These are phyloP conservation scores for Caenorhabditis doughertyi DNA, from an alignment of 2,888 invertebrate species.

Conservation along the genomic window DNA sequence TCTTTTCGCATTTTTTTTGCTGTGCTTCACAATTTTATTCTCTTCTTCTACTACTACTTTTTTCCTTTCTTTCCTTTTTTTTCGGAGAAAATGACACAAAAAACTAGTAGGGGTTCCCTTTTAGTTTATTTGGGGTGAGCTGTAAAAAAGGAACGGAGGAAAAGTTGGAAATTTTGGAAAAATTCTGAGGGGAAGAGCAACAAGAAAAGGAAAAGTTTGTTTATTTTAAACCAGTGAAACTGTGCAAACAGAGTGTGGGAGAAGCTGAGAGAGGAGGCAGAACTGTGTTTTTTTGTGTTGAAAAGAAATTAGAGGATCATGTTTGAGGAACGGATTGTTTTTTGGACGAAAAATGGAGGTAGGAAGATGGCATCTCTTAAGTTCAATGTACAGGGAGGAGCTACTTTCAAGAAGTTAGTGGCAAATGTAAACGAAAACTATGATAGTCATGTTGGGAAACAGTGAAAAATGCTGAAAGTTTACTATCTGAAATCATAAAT, in stretches of 20 bases:
- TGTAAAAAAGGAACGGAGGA: not conserved
- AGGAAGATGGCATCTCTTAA: too few relatives aligned
- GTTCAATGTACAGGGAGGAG: too few relatives aligned
- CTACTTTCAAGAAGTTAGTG: too few relatives aligned
- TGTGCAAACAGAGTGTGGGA: conserved; percentile 34
- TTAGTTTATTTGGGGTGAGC: not conserved
- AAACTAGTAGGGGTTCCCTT: not conserved
- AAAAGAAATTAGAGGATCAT: conserved; percentile 21
- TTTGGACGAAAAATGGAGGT: too few relatives aligned
- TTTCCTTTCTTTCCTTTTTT: conserved; percentile 10
- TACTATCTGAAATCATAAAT: too few relatives aligned
- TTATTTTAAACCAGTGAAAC: conserved; percentile 44
- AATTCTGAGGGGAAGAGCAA: not conserved
- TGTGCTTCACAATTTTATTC: conserved; percentile 27
- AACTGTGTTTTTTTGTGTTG: conserved; percentile 12
- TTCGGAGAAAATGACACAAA: conserved; percentile 2
- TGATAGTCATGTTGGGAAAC: too few relatives aligned
- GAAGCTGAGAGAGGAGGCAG: not conserved
- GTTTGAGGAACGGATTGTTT: conserved; percentile 45
- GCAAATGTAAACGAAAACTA: too few relatives aligned
- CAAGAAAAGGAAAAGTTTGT: conserved; percentile 1
- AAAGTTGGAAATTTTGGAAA: not conserved
- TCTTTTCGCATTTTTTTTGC: conserved; percentile 21
- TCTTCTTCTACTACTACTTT: conserved; percentile 8
- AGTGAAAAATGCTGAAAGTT: too few relatives aligned